These are phyloP conservation scores for Cossypha polioptera DNA, from an alignment of 2,797 vertebrate genomes.

Conservation along the genomic window DNA sequence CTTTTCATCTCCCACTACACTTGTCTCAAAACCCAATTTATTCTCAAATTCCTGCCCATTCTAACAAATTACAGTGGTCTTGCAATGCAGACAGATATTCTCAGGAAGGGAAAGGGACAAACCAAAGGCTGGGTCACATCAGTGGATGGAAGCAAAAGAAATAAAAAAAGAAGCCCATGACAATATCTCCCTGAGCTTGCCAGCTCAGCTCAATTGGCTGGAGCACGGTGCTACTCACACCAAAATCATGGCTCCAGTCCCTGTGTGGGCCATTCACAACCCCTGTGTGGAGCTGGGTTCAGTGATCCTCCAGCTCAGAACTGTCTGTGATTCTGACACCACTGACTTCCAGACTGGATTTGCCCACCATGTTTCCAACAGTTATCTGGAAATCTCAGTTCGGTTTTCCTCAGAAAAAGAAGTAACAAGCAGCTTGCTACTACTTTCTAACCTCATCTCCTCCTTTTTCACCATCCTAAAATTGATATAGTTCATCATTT, in stretches of 20 bases:
- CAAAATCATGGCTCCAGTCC: background rate
- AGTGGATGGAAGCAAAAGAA: too few relatives aligned
- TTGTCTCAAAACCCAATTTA: background rate
- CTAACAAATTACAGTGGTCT: background rate
- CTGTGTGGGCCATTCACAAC: too few relatives aligned
- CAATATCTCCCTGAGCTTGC: background rate
- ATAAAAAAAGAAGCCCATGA: background rate
- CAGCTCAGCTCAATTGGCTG: background rate
- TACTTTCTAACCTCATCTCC: background rate
- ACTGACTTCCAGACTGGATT: background rate
- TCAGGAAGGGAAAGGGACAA: background rate
- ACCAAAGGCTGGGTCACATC: background rate
- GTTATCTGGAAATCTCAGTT: background rate
- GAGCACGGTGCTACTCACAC: background rate
- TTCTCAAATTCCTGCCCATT: background rate
- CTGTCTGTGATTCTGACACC: background rate
- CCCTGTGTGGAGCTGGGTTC: background rate
- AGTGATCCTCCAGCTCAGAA: background rate
- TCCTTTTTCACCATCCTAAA: background rate
- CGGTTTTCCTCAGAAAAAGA: background rate
- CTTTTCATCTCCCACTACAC: background rate
- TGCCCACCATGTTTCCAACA: background rate
- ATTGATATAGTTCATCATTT: background rate
- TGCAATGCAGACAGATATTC: background rate
- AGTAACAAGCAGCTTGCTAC: background rate